A percentile compares a stretch with the other conserved stretches of the same genome.
These are phyloP conservation scores for Oophaga sylvatica DNA, from an alignment of 2,797 vertebrate species.

Conservation along the genomic window DNA sequence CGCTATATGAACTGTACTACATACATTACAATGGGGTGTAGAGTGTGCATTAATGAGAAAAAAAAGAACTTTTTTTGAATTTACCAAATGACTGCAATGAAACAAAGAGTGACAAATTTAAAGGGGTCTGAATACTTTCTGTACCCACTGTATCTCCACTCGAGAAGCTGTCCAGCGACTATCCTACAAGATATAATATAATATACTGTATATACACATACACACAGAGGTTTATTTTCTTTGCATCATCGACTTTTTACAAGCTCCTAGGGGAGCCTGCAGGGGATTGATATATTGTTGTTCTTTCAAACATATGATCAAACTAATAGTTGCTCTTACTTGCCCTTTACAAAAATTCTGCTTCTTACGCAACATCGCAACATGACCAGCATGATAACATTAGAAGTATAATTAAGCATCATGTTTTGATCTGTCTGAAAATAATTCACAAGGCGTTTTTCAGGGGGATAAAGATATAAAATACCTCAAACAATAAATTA, in stretches of 20 bases:
- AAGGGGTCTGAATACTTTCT: no score
- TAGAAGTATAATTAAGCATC: background rate
- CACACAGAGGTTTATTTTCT: background rate
- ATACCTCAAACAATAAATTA: slow-evolving; percentile 2
- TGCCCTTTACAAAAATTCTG: background rate
- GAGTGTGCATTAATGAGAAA: no score
- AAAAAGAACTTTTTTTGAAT: no score
- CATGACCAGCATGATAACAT: background rate
- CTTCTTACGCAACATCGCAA: background rate
- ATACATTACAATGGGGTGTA: no score
- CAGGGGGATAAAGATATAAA: background rate
- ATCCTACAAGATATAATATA: no score
- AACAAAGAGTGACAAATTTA: no score
- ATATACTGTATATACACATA: no score
- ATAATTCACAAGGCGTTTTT: slow-evolving; percentile 14
- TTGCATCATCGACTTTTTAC: background rate
- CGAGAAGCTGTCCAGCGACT: no score
- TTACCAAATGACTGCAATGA: no score
- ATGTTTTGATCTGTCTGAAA: slow-evolving; percentile 22
- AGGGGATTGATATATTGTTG: background rate
- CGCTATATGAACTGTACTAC: no score
- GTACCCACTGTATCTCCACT: no score
- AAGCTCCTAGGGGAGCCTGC: no score
- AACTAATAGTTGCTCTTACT: background rate
- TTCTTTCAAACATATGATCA: background rate